These are phyloP conservation scores for Actinernus sp. DNA, from an alignment of 92 coral and sea anemone genomes.

Conservation along the genomic window DNA sequence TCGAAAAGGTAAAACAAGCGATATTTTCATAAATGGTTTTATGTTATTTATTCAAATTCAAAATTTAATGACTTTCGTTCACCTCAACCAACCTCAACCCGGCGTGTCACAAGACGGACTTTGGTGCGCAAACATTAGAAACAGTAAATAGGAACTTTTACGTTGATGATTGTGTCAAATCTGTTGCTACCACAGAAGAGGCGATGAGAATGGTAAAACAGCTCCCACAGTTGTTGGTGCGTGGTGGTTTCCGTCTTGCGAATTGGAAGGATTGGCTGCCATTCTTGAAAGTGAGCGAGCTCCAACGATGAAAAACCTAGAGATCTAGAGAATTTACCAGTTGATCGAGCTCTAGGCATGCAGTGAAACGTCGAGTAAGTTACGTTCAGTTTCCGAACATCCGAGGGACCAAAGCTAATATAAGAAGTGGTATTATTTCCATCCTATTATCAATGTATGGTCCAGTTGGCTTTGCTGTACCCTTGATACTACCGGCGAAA, in stretches of 20 bases:
- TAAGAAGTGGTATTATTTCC: neutral
- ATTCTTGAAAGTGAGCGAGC: neutral
- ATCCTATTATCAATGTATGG: no score
- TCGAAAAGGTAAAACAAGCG: no score
- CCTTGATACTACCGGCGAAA: neutral
- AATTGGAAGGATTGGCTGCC: neutral
- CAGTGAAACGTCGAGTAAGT: neutral
- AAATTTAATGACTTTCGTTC: no score
- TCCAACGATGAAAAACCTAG: neutral
- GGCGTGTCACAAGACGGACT: constrained; percentile 10
- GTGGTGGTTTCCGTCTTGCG: no score
- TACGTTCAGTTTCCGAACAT: neutral
- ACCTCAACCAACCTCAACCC: constrained; percentile 1
- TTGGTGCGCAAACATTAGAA: constrained; percentile 14
- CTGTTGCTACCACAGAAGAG: constrained; percentile 2
- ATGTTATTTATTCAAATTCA: no score
- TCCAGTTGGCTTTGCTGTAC: neutral
- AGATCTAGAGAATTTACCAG: neutral
- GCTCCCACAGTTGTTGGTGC: no score
- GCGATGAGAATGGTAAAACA: neutral
- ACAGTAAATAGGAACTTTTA: constrained; percentile 35
- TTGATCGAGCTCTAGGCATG: neutral
- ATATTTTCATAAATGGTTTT: no score
- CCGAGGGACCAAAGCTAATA: neutral
- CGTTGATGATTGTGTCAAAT: constrained; percentile 40